Evolutionary conservation across 2,888 invertebrate species (phyloP), one percentile per base, ranked within the genome.

Genomic region (Troides oblongomaculatus): DNA sequence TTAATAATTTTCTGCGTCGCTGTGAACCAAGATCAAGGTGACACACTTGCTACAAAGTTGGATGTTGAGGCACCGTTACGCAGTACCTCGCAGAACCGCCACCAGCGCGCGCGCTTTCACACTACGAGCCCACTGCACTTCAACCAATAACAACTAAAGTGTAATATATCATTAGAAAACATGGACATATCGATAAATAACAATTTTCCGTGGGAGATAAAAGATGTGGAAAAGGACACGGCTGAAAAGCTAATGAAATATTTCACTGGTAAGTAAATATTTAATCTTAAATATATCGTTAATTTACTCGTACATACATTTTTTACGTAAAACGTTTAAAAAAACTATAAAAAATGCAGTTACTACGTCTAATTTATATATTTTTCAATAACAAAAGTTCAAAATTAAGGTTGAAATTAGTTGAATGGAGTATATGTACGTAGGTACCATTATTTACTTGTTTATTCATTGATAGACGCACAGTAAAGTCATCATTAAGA

Each of bases 191-290:
- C 62, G n/a, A 66, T 62, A 36, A 74, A 75, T 56, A 74, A 75
- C 23, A 76, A 75, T 58, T 79, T 76, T 64, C 79, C 79, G 0
- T 69, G 74, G 64, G 76, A 79, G 64, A 75, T 79, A 18, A 74
- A 70, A 18, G 76, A 78, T 64, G 76, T 79, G 14, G 79, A 79
- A 25, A 64, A 73, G 8, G 74, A 78, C 57, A 70, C 74, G 4
- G 74, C 78, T 0, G 72, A 74, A 64, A 68, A 70, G 62, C 72
- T 79, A 18, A 79, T 79, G 79, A 75, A 76, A 63, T 77, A 76
- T 72, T 79, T 79, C 63, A 78, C 75, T 69, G 78, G 79, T 79
- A 68, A 75, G 69, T 74, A 65, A 50, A 14, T 25, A 18, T 17
- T 18, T 53, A 53, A 18, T 53, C 17, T 18, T 53, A 18, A 53